Base-by-base conservation (phyloP, 2,113 vertebrate genomes). In the Apistogramma diplotaenia region DNA sequence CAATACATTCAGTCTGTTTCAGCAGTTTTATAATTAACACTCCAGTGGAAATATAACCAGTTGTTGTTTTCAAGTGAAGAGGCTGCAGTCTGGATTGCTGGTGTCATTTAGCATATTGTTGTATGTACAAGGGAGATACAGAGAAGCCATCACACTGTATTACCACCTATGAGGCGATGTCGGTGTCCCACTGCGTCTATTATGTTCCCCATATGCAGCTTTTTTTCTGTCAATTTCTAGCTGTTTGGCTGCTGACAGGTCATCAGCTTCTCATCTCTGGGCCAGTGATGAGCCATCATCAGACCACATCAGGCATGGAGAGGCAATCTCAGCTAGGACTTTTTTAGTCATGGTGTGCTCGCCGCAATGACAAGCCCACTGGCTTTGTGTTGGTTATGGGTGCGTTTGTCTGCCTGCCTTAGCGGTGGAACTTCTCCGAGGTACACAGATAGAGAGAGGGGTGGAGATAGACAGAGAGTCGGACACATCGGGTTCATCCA, bases 301-400 rank as follows among this genome's bases (percentile, higher is more conserved):
- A 76, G 89, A 92, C 87, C 89, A 93, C 91, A 91, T 94, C 94
- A 95, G 91, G 94, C 94, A 95, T 94, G 89, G 85, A 93, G 88
- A 94, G 84, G 88, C 93, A 94, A 95, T 95, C 93, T 92, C 85
- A 84, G 80, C 79, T 79, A 76, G 91, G 87, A 77, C 87, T 91
- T 92, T 90, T 94, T 88, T 89, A 92, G 90, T 92, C 88, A 93
- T 81, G 88, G 87, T 86, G 80, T 89, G 77, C 78, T 86, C 85
- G 86, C 91, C 83, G 78, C 87, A 91, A 91, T 93, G 90, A 94
- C 93, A 93, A 84, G 90, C 80, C 83, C 85, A 85, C 80, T 91
- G 87, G 86, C 88, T 90, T 82, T 83, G 90, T 73, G 83, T 82
- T 78, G 85, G 79, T 80, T 80, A 79, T 55, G 84, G 76, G 35